Evolutionary conservation across 2,113 vertebrate genomes (phyloP).

Genomic region (Trachemys scripta): DNA sequence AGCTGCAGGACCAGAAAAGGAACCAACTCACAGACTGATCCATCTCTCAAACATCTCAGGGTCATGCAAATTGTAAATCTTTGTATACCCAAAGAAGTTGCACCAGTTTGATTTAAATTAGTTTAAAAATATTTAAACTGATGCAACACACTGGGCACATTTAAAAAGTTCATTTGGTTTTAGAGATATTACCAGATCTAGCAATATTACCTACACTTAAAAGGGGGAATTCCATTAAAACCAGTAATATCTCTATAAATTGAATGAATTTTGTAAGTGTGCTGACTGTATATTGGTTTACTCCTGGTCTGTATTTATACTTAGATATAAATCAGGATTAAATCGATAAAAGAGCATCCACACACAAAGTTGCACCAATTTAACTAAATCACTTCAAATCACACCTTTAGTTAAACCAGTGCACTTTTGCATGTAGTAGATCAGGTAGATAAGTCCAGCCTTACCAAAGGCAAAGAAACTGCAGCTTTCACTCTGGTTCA

Average conservation of each 20-base stretch:
- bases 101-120: background rate
- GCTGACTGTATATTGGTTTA: background rate
- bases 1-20: background rate
- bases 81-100: background rate
- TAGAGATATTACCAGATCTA: background rate
- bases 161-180: fast-evolving
- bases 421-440: background rate
- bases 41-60: background rate
- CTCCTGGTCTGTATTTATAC: background rate
- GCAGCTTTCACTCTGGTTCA: constrained; percentile 8
- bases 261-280: background rate
- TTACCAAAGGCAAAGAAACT: constrained; percentile 65
- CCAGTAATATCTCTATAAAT: background rate
- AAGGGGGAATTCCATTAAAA: background rate
- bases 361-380: background rate
- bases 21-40: background rate
- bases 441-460: background rate
- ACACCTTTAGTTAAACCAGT: background rate
- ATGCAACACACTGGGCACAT: fast-evolving
- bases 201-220: background rate
- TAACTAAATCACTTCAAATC: constrained; percentile 10
- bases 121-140: background rate
- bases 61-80: background rate
- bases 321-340: background rate
- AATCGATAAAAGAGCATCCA: background rate